Evolutionary conservation across 2,888 invertebrate genomes (phyloP), one percentile per base, ranked within the genome.

Genomic region (Xanthorhoe spadicearia): DNA sequence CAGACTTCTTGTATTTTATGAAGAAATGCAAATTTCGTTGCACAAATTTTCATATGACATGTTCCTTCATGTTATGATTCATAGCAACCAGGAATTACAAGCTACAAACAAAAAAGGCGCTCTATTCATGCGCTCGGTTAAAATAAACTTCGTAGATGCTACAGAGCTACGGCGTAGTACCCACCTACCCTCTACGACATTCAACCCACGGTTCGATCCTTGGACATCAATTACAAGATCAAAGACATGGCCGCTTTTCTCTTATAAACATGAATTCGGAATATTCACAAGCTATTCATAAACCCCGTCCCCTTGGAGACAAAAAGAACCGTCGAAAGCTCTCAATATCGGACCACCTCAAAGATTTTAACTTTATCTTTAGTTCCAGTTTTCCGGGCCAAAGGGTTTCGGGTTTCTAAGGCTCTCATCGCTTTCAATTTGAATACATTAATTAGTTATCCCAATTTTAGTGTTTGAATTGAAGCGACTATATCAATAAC

Each of bases 381-480:
- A 38, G 50, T 35, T 49, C 23, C 58, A 54, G 59, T 64, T 64
- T 59, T 59, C 54, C 50, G 64, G 58, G 46, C 54, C 59, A 51
- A 64, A 54, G 64, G 64, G 50, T 54, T 57, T 58, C 18, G 28
- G 23, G 52, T 18, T 52, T 57, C 18, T 10, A 48, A 58, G 58
- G 58, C 17, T 59, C 64, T 58, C 58, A 53, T 55, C 28, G 54
- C 59, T 55, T 59, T 59, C 54, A 59, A 64, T 64, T 59, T 28
- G 54, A 54, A 64, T 64, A 59, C 49, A 64, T 64, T 64, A 64
- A 64, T 64, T 64, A 55, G 59, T 64, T 54, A 64, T 59, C 64
- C 38, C 17, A 57, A 57, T 63, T 57, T 63, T 38, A 54, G 64
- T 64, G 38, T 59, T 58, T 64, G 58, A 38, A 64, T 54, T 59